Evolutionary conservation across 1,140 invertebrate species (phyloP).

Genomic region (Orius insidiosus): DNA sequence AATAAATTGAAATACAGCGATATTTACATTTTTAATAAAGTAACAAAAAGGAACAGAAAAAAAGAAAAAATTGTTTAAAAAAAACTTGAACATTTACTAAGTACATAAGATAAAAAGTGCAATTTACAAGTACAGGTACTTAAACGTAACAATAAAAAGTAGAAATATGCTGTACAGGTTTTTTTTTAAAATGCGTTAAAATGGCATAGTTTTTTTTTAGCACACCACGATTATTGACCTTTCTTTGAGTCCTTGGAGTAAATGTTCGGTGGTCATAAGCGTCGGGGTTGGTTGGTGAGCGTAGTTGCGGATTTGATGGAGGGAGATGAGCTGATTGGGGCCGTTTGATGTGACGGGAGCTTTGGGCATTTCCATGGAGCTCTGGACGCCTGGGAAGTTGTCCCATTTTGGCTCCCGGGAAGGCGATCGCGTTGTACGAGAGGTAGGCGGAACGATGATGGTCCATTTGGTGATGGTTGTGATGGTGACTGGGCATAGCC

Average conservation of each 20-base stretch:
- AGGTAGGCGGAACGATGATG: constrained; percentile 65
- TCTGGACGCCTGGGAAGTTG: constrained; percentile 19
- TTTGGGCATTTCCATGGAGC: constrained; percentile 28
- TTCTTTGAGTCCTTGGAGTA: constrained; percentile 23
- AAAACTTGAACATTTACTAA: constrained; percentile 9
- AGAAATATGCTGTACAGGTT: neutral
- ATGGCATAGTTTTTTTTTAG: constrained; percentile 35
- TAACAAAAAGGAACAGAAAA: constrained; percentile 12
- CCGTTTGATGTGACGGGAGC: constrained; percentile 40
- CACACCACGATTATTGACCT: constrained; percentile 22
- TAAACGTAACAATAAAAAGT: constrained; percentile 7
- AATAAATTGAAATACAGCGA: neutral
- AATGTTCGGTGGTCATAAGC: constrained; percentile 21
- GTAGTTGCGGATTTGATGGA: constrained; percentile 93
- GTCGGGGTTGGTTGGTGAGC: constrained; percentile 59
- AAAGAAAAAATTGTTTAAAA: constrained; percentile 6
- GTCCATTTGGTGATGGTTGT: constrained; percentile 47
- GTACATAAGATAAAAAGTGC: constrained; percentile 12
- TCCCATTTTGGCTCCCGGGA: constrained; percentile 26
- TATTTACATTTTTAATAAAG: constrained; percentile 12
- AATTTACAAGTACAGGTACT: constrained; percentile 16
- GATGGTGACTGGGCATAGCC: constrained; percentile 52
- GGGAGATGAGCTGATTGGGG: constrained; percentile 85
- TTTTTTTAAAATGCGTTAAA: neutral
- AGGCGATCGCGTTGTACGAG: constrained; percentile 66